Conservation (phyloP, 2,797 vertebrate genomes). For the Lutjanus argentimaculatus region DNA sequence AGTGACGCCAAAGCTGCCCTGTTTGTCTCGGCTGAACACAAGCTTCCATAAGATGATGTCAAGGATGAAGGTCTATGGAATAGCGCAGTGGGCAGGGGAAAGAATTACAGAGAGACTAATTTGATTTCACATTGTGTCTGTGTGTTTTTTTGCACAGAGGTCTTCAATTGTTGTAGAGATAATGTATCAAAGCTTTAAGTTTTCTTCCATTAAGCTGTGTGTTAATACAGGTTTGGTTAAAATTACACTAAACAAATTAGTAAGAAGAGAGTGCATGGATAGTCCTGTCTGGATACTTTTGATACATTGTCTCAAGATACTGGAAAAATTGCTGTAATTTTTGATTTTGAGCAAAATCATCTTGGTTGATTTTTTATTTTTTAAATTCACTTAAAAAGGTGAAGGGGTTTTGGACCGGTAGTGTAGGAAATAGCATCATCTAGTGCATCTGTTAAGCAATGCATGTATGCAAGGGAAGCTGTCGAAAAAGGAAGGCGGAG, state of each 20-base stretch:
- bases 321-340: not conserved
- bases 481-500: constrained; percentile 49
- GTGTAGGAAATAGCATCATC: constrained; percentile 34
- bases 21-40: constrained; percentile 98
- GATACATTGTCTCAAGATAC: constrained; percentile 20
- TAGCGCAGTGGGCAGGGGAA: constrained; percentile 88
- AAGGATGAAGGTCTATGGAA: constrained; percentile 98
- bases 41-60: constrained; percentile 99
- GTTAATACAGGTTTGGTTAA: constrained; percentile 65
- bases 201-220: constrained; percentile 41
- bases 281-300: too few species aligned
- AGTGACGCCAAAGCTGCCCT: constrained; percentile 91
- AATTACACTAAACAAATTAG: constrained; percentile 40
- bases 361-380: not conserved
- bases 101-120: constrained; percentile 91
- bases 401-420: constrained; percentile 32
- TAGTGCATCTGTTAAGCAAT: constrained; percentile 49
- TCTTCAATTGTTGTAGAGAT: constrained; percentile 41
- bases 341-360: constrained; percentile 16
- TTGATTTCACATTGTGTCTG: constrained; percentile 76
- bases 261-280: constrained; percentile 21
- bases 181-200: constrained; percentile 36
- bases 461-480: constrained; percentile 38
- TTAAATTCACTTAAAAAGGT: constrained; percentile 44
- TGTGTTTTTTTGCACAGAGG: constrained; percentile 50